phyloP scores from a whole-genome alignment of 1,140 invertebrate species.

The Lepidurus arcticus region DNA sequence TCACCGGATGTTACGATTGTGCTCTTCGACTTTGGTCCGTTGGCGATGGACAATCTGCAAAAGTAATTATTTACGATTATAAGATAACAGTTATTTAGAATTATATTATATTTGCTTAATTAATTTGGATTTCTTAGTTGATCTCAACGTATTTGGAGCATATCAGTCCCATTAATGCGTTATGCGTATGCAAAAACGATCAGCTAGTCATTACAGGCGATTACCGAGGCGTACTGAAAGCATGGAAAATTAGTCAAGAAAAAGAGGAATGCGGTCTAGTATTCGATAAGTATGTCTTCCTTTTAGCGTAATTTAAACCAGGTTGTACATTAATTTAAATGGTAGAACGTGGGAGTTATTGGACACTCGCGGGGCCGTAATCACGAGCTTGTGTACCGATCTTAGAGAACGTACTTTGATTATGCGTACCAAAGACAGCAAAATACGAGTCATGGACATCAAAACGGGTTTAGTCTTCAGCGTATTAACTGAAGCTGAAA shows the following conservation, averaged over 20 bases:
- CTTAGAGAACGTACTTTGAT: background rate
- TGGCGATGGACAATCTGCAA: background rate
- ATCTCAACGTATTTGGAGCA: conserved; percentile 1
- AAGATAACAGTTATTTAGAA: background rate
- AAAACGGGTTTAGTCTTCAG: background rate
- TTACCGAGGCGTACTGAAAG: background rate
- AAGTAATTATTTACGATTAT: conserved; percentile 5
- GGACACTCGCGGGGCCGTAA: background rate
- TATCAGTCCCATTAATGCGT: background rate
- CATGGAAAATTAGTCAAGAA: background rate
- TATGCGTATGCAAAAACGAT: background rate
- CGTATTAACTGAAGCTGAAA: background rate
- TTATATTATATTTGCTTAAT: background rate
- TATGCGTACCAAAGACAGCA: conserved; percentile 7
- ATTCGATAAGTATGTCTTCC: background rate
- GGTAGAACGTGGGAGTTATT: background rate
- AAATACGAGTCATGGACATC: background rate
- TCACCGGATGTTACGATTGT: conserved; percentile 27
- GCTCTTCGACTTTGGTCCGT: conserved; percentile 11
- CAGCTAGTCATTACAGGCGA: conserved; percentile 10
- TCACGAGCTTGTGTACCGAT: background rate
- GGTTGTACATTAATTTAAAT: background rate
- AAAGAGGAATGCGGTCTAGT: background rate
- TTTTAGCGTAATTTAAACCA: background rate
- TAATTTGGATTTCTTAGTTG: background rate